Evolutionary conservation across 1,140 invertebrate species (phyloP).

Genomic region (Argopecten irradians): DNA sequence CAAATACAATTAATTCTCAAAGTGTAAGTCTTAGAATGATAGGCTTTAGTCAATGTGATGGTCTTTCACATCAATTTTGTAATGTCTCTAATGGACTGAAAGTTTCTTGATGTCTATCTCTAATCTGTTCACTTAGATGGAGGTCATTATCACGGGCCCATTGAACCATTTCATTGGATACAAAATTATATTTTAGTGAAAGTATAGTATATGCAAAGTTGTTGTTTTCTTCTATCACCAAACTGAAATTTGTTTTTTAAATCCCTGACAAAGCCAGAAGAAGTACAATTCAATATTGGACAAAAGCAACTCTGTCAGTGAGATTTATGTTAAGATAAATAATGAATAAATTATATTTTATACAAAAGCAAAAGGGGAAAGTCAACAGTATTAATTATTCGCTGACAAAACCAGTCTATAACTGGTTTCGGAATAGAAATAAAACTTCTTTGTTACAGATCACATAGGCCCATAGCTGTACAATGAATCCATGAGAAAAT

Average conservation of each 20-base stretch:
- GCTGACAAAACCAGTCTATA: conserved; percentile 16
- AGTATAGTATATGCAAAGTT: conserved; percentile 19
- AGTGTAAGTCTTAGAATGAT: too few relatives aligned
- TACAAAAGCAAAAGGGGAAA: conserved; percentile 10
- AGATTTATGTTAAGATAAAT: conserved; percentile 19
- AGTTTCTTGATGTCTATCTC: background rate
- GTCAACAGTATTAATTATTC: conserved; percentile 23
- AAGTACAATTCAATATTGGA: conserved; percentile 4
- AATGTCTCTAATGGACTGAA: background rate
- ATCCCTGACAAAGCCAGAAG: background rate
- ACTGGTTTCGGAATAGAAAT: background rate
- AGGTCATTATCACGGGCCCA: background rate
- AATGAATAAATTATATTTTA: conserved; percentile 19
- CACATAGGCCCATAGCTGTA: background rate
- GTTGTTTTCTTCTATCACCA: background rate
- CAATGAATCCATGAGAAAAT: conserved; percentile 8
- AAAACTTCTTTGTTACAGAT: background rate
- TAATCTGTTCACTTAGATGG: background rate
- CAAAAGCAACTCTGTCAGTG: background rate
- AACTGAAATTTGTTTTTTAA: conserved; percentile 19
- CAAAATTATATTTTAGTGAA: conserved; percentile 1
- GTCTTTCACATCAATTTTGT: background rate
- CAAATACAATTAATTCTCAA: too few relatives aligned
- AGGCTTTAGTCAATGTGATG: too few relatives aligned
- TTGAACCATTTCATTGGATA: conserved; percentile 1